Evolutionary conservation across 1,140 invertebrate species (phyloP).

Genomic region (Archegozetes longisetosus): DNA sequence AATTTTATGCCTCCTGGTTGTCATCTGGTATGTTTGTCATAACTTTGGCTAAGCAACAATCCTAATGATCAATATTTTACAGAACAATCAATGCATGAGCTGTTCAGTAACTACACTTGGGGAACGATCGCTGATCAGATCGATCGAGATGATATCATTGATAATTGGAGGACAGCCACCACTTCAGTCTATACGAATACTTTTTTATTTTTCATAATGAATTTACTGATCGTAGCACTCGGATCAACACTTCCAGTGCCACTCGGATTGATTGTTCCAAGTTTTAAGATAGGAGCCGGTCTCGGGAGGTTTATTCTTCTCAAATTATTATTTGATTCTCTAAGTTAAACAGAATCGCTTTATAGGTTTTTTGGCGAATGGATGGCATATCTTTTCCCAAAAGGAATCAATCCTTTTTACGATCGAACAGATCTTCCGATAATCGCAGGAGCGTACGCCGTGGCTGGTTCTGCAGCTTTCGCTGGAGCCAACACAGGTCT

Average conservation of each 20-base stretch:
- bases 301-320: slow-evolving; percentile 40
- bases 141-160: slow-evolving; percentile 63
- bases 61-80: background rate
- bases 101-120: slow-evolving; percentile 96
- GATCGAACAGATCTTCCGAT: slow-evolving; percentile 34
- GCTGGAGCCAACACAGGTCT: slow-evolving; percentile 46
- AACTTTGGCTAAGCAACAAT: background rate
- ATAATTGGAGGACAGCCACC: slow-evolving; percentile 68
- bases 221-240: slow-evolving; percentile 65
- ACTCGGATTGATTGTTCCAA: slow-evolving; percentile 65
- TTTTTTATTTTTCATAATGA: slow-evolving; percentile 49
- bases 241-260: slow-evolving; percentile 58
- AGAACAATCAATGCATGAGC: slow-evolving; percentile 26
- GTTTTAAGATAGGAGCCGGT: slow-evolving; percentile 69
- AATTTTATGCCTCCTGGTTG: slow-evolving; percentile 18
- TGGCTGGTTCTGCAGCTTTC: slow-evolving; percentile 27
- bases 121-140: slow-evolving; percentile 53
- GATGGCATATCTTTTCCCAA: slow-evolving; percentile 81
- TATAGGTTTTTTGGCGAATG: slow-evolving; percentile 56
- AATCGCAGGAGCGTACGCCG: slow-evolving; percentile 53
- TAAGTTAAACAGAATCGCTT: background rate
- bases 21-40: background rate
- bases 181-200: slow-evolving; percentile 74
- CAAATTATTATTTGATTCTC: background rate
- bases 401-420: slow-evolving; percentile 68